Percentiles rank a stretch among this genome's conserved stretches.
Conservation (phyloP, 2,888 invertebrate genomes). For the Maniola hyperantus region DNA sequence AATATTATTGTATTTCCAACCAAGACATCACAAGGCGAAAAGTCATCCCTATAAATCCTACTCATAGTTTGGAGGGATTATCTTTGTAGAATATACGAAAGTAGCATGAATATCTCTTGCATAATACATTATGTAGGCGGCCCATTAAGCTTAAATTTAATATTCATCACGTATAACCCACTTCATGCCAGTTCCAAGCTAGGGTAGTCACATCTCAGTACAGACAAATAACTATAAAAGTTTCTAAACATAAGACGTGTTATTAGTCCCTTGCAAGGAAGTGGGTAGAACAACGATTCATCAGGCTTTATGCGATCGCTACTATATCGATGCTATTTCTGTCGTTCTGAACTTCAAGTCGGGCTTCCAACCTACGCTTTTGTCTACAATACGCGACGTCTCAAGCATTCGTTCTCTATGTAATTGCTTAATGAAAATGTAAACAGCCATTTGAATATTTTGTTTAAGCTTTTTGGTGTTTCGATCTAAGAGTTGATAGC, state of each 20-base stretch:
- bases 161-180: not conserved
- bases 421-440: not conserved
- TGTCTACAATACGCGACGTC: conserved; percentile 9
- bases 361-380: conserved; percentile 8
- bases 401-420: not conserved
- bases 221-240: not conserved
- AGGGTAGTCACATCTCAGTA: not conserved
- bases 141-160: not conserved
- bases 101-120: not conserved
- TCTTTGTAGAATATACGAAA: not conserved
- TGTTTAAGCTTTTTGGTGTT: not conserved
- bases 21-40: too few relatives aligned
- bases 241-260: not conserved
- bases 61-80: too few relatives aligned
- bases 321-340: conserved; percentile 20
- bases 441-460: not conserved
- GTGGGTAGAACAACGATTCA: not conserved
- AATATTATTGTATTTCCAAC: too few relatives aligned
- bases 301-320: conserved; percentile 4
- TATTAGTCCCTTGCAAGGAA: not conserved
- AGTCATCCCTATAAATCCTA: too few relatives aligned
- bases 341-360: not conserved
- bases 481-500: too few relatives aligned
- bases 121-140: not conserved
- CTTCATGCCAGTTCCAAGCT: not conserved